Evolutionary conservation across 1,140 invertebrate species (phyloP), one percentile per base, ranked within the genome.

Genomic region (Apis dorsata): DNA sequence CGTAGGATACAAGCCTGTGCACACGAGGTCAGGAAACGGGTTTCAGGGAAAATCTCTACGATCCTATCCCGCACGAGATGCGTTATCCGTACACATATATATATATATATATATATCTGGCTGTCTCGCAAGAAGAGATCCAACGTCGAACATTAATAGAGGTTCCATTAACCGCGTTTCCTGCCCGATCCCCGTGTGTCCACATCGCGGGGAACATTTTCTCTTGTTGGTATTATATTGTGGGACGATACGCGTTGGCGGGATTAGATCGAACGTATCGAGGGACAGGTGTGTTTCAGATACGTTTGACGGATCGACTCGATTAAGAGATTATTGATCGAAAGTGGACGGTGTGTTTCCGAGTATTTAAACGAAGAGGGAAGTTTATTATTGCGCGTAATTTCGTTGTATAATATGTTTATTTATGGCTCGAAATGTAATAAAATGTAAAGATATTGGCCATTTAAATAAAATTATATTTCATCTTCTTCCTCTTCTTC

Each of bases 11-110:
- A 74, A 86, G 70, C 24, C 49, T 69, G 60, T 57, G 69, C 68
- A 83, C 86, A 83, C 86, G 90, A 89, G 88, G 88, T 90, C 89
- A 91, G 82, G 73, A 79, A 92, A 91, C 90, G 89, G 88, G 91
- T 92, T 92, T 90, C 83, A 88, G 86, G 87, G 89, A 92, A 92
- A 92, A 90, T 90, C 90, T 84, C 78, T 85, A 44, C 78, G 62
- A 87, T 82, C 62, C 85, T 73, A 44, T 44, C 34, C 34, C 34
- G 5, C 5, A 7, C 34, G 81, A 80, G 72, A 87, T 62, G 68
- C 69, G 60, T 24, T 63, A 74, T 79, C 73, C 77, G 34, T 63
- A 76, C 65, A 80, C n/a, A n/a, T 81, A 62, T 19, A 51, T 15
- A 63, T 19, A 17, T 63, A 76, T 69, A 80, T 81, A 62, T 19